A percentile compares a stretch with the other conserved stretches of the same genome.
These are phyloP conservation scores for Casuarius casuarius DNA, from an alignment of 2,113 vertebrate species.

Conservation along the genomic window DNA sequence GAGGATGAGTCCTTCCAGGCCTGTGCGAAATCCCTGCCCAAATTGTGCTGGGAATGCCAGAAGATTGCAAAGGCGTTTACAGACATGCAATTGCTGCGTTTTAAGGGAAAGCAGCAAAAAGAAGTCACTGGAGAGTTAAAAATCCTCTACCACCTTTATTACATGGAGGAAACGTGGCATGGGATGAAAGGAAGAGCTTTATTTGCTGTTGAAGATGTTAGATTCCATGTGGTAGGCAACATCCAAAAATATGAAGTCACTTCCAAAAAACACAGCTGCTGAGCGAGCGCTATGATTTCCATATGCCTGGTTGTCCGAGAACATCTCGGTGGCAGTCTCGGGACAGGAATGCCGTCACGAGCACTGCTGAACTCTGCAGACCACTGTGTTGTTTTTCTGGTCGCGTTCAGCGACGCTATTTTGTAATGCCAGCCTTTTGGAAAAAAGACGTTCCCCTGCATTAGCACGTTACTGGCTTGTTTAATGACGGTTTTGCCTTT, in stretches of 20 bases:
- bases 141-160: conserved; percentile 7
- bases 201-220: conserved; percentile 61
- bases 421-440: conserved; percentile 14
- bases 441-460: conserved; percentile 22
- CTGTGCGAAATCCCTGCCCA: not conserved
- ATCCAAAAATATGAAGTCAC: conserved; percentile 54
- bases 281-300: conserved; percentile 31
- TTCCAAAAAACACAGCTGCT: conserved; percentile 71
- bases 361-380: conserved; percentile 25
- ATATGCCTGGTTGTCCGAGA: conserved; percentile 35
- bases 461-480: not conserved
- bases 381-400: conserved; percentile 39
- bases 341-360: conserved; percentile 47
- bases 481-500: not conserved
- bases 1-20: not conserved
- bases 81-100: not conserved
- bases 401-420: conserved; percentile 28
- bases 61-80: not conserved
- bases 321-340: conserved; percentile 25
- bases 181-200: conserved; percentile 60
- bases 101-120: not conserved
- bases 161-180: conserved; percentile 31
- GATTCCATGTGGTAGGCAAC: conserved; percentile 40
- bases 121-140: conserved; percentile 16
- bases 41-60: not conserved